Evolutionary conservation across 2,113 vertebrate species (phyloP).

Genomic region (Caracal caracal): DNA sequence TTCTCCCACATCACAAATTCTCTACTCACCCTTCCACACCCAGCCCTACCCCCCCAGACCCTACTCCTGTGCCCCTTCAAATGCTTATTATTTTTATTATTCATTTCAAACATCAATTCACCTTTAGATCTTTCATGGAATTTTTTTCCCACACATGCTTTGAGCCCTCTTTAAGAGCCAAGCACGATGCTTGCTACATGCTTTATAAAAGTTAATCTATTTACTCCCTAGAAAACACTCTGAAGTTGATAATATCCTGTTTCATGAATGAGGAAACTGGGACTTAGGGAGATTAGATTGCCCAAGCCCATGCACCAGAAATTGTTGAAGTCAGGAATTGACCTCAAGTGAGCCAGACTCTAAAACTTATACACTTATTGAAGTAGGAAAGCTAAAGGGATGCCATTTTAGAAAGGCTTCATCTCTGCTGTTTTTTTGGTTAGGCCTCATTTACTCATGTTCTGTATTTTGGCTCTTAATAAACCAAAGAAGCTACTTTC

Average conservation of each 20-base stretch:
- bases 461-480: neutral
- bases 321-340: neutral
- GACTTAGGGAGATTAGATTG: neutral
- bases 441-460: neutral
- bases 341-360: neutral
- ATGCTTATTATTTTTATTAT: neutral
- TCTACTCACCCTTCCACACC: rapidly evolving
- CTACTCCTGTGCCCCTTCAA: neutral
- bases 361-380: neutral
- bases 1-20: neutral
- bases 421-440: neutral
- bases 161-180: neutral
- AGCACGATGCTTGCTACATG: neutral
- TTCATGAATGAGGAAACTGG: conserved; percentile 5
- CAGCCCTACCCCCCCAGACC: neutral
- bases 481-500: neutral
- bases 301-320: neutral
- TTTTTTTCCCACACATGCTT: neutral
- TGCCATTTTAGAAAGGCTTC: neutral
- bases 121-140: neutral
- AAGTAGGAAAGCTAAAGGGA: neutral
- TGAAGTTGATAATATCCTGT: neutral
- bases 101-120: neutral
- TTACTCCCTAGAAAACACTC: neutral
- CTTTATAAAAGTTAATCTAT: neutral